phyloP scores from a whole-genome alignment of 2,888 invertebrate genomes.

The Epsilonema sp. region DNA sequence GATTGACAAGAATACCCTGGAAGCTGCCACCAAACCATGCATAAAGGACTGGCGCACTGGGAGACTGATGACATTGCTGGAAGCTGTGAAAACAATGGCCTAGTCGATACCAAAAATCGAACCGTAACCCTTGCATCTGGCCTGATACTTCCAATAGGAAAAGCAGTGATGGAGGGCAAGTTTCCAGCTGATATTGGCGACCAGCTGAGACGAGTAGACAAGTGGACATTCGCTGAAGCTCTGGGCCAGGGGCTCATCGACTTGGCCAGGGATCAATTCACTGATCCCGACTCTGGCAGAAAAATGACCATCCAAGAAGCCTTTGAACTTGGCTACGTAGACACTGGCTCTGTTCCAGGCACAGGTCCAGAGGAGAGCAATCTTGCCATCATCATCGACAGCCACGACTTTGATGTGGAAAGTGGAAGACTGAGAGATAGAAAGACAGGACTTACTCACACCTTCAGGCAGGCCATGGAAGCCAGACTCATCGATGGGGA shows the following conservation, averaged over 20 bases:
- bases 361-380: constrained; percentile 3
- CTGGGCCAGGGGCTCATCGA: constrained; percentile 52
- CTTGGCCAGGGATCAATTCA: constrained; percentile 38
- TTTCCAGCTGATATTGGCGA: constrained; percentile 12
- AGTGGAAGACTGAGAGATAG: constrained; percentile 58
- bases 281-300: constrained; percentile 54
- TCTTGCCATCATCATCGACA: constrained; percentile 43
- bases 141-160: background rate
- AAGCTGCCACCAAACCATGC: constrained; percentile 2
- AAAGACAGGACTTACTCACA: constrained; percentile 51
- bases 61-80: constrained; percentile 12
- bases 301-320: constrained; percentile 56
- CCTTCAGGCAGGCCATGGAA: constrained; percentile 59
- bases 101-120: background rate
- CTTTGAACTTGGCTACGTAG: constrained; percentile 53
- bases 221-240: constrained; percentile 48
- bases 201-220: constrained; percentile 5
- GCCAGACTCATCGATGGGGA: constrained; percentile 41
- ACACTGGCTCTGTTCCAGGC: constrained; percentile 45
- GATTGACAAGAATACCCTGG: constrained; percentile 47
- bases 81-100: constrained; percentile 17
- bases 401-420: constrained; percentile 29
- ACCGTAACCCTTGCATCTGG: constrained; percentile 2
- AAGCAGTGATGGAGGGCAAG: constrained; percentile 5
- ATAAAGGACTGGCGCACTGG: constrained; percentile 14